Evolutionary conservation across 2,888 invertebrate species (phyloP), one percentile per base, ranked within the genome.

Genomic region (Melinaea marsaeus): DNA sequence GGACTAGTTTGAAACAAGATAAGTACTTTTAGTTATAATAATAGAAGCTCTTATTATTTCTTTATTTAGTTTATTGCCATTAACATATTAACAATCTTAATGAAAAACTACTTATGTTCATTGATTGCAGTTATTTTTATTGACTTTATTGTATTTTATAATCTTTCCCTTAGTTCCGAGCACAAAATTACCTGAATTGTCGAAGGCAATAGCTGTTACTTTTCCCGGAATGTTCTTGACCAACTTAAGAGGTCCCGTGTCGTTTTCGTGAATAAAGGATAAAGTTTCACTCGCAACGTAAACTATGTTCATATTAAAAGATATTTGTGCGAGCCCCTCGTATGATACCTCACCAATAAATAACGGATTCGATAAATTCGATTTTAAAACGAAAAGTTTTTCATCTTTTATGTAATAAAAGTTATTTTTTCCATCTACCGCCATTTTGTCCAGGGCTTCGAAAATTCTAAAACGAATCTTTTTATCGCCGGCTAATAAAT

Each of bases 131-230:
- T 80, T 72, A 51, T 76, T 76, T 71, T 80, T 83, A 64, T 79
- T 75, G 33, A 51, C 6, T 7, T 6, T 32, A 9, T 63, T 55
- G 64, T 87, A 89, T 68, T 83, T 84, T 0, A 85, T 54, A 57
- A 88, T 69, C 75, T 83, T 84, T 2, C 83, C 85, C 55, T 70
- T 73, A 32, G 79, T 71, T 4, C 88, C 88, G 5, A 89, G 73
- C 37, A 83, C 73, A 61, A 88, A 83, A 65, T 83, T 77, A 2
- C 85, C 88, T 46, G 68, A 64, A 22, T 72, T 64, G 67, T 88
- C 84, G 71, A 89, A 88, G 11, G 88, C 84, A 70, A 88, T 78
- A 13, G 88, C 80, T 37, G 86, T 85, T 32, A 83, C 76, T 64
- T 80, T 82, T 13, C 75, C 79, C 13, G 86, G 83, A 13, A 79